Percentiles rank a stretch among this genome's conserved stretches.
Conservation (phyloP, 2,888 invertebrate species). For the Drosophila kuntzei region DNA sequence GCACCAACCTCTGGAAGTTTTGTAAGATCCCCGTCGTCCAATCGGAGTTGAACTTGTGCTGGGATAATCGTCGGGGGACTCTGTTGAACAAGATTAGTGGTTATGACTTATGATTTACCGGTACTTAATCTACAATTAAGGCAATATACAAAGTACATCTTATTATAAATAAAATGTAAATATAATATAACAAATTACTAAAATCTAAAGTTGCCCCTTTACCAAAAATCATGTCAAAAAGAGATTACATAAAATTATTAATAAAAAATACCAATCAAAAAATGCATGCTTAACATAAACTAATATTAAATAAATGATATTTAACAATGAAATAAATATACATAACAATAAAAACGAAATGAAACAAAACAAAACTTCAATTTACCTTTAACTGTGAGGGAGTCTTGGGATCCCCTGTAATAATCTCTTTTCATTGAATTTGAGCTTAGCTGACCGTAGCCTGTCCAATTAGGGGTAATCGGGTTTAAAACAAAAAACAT, state of each 20-base stretch:
- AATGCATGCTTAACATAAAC: slow-evolving; percentile 52
- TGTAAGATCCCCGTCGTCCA: slow-evolving; percentile 94
- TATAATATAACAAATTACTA: slow-evolving; percentile 18
- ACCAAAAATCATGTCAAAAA: slow-evolving; percentile 30
- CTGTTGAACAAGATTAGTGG: slow-evolving; percentile 81
- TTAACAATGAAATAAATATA: slow-evolving; percentile 4
- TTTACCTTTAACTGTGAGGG: slow-evolving; percentile 92
- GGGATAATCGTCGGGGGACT: slow-evolving; percentile 86
- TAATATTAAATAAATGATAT: slow-evolving; percentile 40
- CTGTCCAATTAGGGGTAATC: slow-evolving; percentile 57
- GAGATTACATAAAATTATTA: slow-evolving; percentile 12
- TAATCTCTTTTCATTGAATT: slow-evolving; percentile 94
- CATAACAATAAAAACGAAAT: background rate
- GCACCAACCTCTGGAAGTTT: slow-evolving; percentile 93
- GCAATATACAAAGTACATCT: slow-evolving; percentile 14
- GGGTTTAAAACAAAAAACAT: slow-evolving; percentile 49
- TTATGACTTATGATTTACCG: slow-evolving; percentile 54
- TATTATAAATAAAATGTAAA: slow-evolving; percentile 2
- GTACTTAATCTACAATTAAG: slow-evolving; percentile 20
- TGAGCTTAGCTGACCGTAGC: slow-evolving; percentile 86
- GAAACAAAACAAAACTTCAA: slow-evolving; percentile 20
- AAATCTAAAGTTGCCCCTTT: slow-evolving; percentile 13
- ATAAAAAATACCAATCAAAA: slow-evolving; percentile 6
- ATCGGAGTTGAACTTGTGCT: slow-evolving; percentile 89
- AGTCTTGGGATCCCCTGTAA: slow-evolving; percentile 96